phyloP scores from a whole-genome alignment of 2,888 invertebrate genomes.

The Megalurothrips usitatus region DNA sequence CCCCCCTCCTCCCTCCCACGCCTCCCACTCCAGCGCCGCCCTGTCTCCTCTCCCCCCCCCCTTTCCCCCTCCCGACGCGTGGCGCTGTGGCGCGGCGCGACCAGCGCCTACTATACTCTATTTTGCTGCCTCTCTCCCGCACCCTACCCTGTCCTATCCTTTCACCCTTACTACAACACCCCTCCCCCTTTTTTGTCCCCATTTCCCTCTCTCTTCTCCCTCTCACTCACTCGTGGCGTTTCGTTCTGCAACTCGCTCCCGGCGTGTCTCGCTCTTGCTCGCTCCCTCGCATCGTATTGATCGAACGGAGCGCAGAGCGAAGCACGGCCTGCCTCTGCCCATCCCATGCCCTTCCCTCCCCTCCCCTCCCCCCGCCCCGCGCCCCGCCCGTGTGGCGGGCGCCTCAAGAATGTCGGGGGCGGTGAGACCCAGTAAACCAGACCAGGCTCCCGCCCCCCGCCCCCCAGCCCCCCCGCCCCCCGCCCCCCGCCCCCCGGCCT shows the following conservation, averaged over 20 bases:
- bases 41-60: not conserved
- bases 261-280: not conserved
- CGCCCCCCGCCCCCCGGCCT: too few relatives aligned
- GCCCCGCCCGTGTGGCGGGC: not conserved
- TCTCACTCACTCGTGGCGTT: not conserved
- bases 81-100: not conserved
- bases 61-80: not conserved
- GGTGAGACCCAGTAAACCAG: not conserved
- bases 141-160: not conserved
- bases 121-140: not conserved
- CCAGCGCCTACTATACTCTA: not conserved
- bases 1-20: not conserved
- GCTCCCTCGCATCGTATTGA: constrained; percentile 9
- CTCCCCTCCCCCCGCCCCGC: too few relatives aligned
- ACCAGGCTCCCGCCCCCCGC: too few relatives aligned
- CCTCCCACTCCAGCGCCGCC: not conserved
- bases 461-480: too few relatives aligned
- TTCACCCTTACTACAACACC: not conserved
- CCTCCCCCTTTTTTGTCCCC: not conserved
- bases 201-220: not conserved
- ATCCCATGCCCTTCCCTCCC: too few relatives aligned
- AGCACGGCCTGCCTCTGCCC: not conserved
- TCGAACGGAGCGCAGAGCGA: constrained; percentile 1
- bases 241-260: not conserved
- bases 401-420: not conserved